Evolutionary conservation across 1,140 invertebrate genomes (phyloP).

Genomic region (Kradibia gibbosae): DNA sequence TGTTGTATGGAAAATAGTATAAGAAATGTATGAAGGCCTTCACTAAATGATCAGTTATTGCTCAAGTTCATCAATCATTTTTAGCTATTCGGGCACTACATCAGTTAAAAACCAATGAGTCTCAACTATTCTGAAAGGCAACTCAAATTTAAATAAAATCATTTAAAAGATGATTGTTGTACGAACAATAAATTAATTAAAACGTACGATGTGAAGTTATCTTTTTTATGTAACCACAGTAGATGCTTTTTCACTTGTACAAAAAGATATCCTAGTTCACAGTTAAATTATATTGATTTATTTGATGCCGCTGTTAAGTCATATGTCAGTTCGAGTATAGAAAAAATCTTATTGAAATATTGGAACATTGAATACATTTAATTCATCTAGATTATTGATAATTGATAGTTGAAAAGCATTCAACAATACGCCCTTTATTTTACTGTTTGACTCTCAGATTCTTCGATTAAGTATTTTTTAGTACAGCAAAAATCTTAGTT

Average conservation of each 20-base stretch:
- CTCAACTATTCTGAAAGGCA: neutral
- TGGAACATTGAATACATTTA: neutral
- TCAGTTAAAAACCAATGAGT: neutral
- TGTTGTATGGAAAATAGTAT: neutral
- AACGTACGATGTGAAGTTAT: neutral
- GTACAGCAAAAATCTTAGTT: too few species aligned
- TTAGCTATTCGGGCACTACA: neutral
- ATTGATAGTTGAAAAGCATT: neutral
- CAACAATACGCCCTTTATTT: neutral
- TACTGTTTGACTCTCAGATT: neutral
- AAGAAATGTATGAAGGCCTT: neutral
- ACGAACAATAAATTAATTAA: neutral
- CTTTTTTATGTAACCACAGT: neutral
- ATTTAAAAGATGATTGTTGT: neutral
- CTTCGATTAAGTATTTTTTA: neutral
- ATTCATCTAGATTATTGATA: neutral
- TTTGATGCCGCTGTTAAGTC: neutral
- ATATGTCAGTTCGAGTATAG: neutral
- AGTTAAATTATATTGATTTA: neutral
- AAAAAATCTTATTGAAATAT: neutral
- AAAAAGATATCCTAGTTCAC: neutral
- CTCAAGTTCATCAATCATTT: neutral
- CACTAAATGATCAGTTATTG: constrained; percentile 5
- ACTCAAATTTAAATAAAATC: too few species aligned
- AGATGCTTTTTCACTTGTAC: neutral